These are phyloP conservation scores for Ondatra zibethicus DNA, from an alignment of 2,113 vertebrate genomes.

Conservation along the genomic window DNA sequence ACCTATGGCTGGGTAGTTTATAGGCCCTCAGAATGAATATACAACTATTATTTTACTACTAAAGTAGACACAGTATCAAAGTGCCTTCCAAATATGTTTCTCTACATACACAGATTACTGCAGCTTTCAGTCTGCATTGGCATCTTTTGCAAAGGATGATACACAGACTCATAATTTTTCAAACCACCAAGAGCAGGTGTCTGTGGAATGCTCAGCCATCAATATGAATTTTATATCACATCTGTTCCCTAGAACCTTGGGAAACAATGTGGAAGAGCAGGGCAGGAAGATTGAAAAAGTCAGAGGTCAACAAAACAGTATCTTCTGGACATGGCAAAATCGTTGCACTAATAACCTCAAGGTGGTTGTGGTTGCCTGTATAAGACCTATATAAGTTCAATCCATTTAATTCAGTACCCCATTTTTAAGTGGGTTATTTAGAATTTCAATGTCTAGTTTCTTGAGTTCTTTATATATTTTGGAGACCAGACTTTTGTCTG, in stretches of 20 bases:
- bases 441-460: too few relatives aligned
- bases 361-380: background rate
- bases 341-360: background rate
- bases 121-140: background rate
- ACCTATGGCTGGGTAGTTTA: too few relatives aligned
- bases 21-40: background rate
- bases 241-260: background rate
- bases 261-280: background rate
- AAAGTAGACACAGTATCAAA: background rate
- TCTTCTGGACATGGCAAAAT: background rate
- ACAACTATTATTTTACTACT: background rate
- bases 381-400: background rate
- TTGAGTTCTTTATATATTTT: too few relatives aligned
- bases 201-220: background rate
- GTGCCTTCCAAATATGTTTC: background rate
- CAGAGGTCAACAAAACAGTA: background rate
- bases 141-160: background rate
- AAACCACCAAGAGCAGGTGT: background rate
- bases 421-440: too few relatives aligned
- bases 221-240: background rate
- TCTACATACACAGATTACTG: background rate
- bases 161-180: background rate
- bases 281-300: background rate
- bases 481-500: too few relatives aligned
- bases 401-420: too few relatives aligned